Percentiles rank a stretch among this genome's conserved stretches.
These are phyloP conservation scores for Entomobrya proxima DNA, from an alignment of 2,888 invertebrate genomes.

Conservation along the genomic window DNA sequence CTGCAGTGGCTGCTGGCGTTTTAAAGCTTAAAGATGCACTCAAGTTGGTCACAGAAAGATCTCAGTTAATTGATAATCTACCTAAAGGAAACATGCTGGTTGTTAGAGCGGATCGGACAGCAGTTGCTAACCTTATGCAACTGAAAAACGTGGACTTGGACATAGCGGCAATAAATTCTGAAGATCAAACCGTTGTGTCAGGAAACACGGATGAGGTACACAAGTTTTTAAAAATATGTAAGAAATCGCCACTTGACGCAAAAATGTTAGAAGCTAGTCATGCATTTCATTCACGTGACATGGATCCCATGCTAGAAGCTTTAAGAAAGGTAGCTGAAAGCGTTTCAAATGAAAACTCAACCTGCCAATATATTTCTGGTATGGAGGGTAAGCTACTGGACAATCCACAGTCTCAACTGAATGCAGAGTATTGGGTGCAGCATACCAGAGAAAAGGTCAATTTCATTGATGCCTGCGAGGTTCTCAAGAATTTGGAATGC, in stretches of 20 bases:
- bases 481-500: too few species aligned
- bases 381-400: not conserved
- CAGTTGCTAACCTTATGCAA: not conserved
- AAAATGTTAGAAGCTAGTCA: constrained; percentile 61
- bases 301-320: constrained; percentile 63
- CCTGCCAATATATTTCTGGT: constrained; percentile 16
- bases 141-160: too few species aligned
- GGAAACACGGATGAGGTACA: constrained; percentile 21
- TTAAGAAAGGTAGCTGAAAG: constrained; percentile 34
- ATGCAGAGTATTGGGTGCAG: constrained; percentile 45
- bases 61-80: constrained; percentile 52
- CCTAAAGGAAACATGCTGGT: constrained; percentile 61
- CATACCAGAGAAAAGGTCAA: too few species aligned
- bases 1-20: constrained; percentile 56
- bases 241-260: too few species aligned
- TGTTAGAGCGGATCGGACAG: not conserved
- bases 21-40: constrained; percentile 60
- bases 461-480: too few species aligned
- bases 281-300: constrained; percentile 69
- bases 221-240: too few species aligned
- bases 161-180: constrained; percentile 64
- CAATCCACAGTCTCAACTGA: not conserved
- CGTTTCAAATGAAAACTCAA: not conserved
- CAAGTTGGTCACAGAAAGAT: constrained; percentile 55
- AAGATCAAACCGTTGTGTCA: constrained; percentile 54